These are phyloP conservation scores for Drosophila virilis DNA, from an alignment of 1,140 invertebrate species.

Conservation along the genomic window DNA sequence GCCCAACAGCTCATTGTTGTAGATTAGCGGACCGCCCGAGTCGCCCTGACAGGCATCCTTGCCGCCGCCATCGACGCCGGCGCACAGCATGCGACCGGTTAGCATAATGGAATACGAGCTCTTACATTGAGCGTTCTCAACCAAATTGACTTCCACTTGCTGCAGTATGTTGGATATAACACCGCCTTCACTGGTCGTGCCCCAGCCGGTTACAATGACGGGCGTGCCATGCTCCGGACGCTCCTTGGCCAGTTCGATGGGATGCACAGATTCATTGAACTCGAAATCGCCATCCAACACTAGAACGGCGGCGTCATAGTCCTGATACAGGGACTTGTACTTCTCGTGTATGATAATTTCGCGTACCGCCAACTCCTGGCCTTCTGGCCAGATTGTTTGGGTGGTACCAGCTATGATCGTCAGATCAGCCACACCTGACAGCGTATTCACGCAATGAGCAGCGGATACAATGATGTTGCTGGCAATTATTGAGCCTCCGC, in stretches of 20 bases:
- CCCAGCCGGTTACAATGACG: slow-evolving; percentile 75
- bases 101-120: slow-evolving; percentile 66
- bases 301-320: slow-evolving; percentile 71
- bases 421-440: slow-evolving; percentile 37
- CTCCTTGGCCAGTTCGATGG: slow-evolving; percentile 60
- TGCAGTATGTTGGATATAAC: slow-evolving; percentile 59
- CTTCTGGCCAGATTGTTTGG: slow-evolving; percentile 27
- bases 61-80: slow-evolving; percentile 81
- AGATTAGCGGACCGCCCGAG: slow-evolving; percentile 84
- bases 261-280: slow-evolving; percentile 58
- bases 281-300: slow-evolving; percentile 59
- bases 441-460: slow-evolving; percentile 85
- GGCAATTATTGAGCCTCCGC: slow-evolving; percentile 86
- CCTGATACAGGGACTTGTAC: slow-evolving; percentile 56
- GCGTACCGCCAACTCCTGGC: slow-evolving; percentile 48
- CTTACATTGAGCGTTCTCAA: slow-evolving; percentile 60
- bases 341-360: slow-evolving; percentile 63
- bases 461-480: slow-evolving; percentile 85
- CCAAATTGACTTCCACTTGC: slow-evolving; percentile 57
- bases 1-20: slow-evolving; percentile 85
- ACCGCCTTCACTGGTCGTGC: slow-evolving; percentile 52
- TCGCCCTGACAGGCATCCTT: slow-evolving; percentile 86
- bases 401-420: slow-evolving; percentile 70
- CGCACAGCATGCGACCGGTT: slow-evolving; percentile 86
- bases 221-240: slow-evolving; percentile 50